Conservation (phyloP, 2,113 vertebrate genomes). For the Phrynocephalus versicolor region DNA sequence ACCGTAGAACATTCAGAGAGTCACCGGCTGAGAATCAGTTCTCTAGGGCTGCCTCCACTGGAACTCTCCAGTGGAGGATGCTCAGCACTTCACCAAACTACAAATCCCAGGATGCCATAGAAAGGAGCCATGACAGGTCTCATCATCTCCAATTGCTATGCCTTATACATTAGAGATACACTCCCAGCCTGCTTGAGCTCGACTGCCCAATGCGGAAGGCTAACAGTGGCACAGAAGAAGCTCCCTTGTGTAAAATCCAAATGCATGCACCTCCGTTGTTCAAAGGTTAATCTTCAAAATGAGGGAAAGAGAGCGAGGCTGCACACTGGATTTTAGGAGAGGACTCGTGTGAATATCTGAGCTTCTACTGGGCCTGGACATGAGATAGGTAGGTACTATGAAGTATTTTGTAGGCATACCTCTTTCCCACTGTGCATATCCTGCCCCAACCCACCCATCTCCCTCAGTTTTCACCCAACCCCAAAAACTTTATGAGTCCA, state of each 20-base stretch:
- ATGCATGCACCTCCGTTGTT: background rate
- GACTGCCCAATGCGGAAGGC: background rate
- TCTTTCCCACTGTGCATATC: background rate
- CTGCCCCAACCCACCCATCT: background rate
- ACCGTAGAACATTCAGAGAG: too few species aligned
- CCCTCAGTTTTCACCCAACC: background rate
- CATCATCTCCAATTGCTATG: too few species aligned
- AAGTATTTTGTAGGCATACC: background rate
- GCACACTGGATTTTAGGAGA: background rate
- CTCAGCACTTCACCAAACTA: too few species aligned
- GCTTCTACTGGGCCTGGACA: background rate
- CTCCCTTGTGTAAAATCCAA: background rate
- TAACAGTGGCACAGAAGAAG: background rate
- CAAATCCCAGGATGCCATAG: too few species aligned
- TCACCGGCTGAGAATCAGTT: too few species aligned
- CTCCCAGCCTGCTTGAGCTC: background rate
- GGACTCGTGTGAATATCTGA: background rate
- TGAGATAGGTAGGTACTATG: background rate
- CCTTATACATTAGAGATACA: too few species aligned
- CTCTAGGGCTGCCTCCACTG: too few species aligned
- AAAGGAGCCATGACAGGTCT: too few species aligned
- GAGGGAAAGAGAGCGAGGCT: background rate
- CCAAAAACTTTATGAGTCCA: background rate
- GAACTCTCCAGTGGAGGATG: too few species aligned
- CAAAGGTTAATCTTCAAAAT: background rate